phyloP scores from a whole-genome alignment of 1,140 invertebrate species.

The Pogonognathellus flavescens region DNA sequence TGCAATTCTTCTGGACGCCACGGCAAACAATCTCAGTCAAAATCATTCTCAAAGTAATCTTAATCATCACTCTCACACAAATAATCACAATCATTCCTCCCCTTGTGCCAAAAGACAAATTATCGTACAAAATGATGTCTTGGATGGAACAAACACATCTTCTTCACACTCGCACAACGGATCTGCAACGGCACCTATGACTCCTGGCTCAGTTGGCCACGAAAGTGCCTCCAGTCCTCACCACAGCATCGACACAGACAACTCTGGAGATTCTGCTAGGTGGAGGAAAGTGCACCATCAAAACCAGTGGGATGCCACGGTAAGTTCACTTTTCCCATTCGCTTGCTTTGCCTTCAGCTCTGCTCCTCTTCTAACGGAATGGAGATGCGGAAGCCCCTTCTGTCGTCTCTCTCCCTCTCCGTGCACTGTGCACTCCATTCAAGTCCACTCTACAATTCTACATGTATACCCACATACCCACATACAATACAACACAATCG shows the following conservation, averaged over 20 bases:
- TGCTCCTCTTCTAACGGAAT: too few species aligned
- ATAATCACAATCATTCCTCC: conserved; percentile 56
- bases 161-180: conserved; percentile 54
- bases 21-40: neutral
- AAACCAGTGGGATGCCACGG: conserved; percentile 61
- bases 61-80: conserved; percentile 51
- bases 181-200: conserved; percentile 33
- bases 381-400: too few species aligned
- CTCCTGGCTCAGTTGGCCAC: conserved; percentile 59
- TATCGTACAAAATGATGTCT: conserved; percentile 66
- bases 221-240: conserved; percentile 62
- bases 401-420: too few species aligned
- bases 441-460: too few species aligned
- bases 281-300: conserved; percentile 65
- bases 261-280: conserved; percentile 60
- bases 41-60: conserved; percentile 37
- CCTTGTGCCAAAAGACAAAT: conserved; percentile 66
- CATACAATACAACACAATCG: too few species aligned
- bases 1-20: conserved; percentile 48
- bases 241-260: conserved; percentile 63
- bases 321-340: conserved; percentile 42
- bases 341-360: too few species aligned
- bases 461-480: too few species aligned
- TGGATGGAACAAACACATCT: conserved; percentile 52
- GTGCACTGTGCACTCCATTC: too few species aligned